phyloP scores from a whole-genome alignment of 1,140 invertebrate genomes.

The Drosophila nikananu region DNA sequence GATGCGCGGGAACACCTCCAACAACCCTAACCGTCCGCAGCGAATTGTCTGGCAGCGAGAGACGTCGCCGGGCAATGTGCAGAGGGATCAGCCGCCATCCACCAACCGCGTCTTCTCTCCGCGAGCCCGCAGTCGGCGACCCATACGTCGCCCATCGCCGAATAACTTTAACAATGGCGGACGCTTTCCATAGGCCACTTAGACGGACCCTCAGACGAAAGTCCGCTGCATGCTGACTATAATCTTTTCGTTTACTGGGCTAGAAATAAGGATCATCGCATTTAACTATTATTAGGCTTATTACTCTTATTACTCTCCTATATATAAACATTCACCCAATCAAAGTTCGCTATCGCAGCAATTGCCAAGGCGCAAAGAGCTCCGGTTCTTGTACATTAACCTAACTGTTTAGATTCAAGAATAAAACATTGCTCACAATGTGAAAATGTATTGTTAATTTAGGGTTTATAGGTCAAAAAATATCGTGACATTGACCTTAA shows the following conservation, averaged over 20 bases:
- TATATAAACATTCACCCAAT: constrained; percentile 9
- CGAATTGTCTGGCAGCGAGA: constrained; percentile 86
- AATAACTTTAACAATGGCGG: constrained; percentile 72
- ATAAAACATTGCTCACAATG: background rate
- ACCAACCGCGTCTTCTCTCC: constrained; percentile 59
- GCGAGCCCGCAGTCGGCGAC: constrained; percentile 62
- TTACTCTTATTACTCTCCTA: background rate
- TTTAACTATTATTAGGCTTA: constrained; percentile 44
- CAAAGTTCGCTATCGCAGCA: background rate
- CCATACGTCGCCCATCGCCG: constrained; percentile 67
- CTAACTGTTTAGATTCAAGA: constrained; percentile 1
- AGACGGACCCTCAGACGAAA: constrained; percentile 11
- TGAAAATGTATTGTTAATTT: background rate
- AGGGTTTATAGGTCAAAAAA: background rate
- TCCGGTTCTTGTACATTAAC: constrained; percentile 29
- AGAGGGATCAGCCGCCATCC: constrained; percentile 56
- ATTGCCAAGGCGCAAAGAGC: constrained; percentile 24
- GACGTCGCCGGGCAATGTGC: constrained; percentile 53
- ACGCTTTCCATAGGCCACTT: constrained; percentile 37
- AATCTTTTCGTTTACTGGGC: constrained; percentile 45
- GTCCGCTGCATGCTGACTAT: constrained; percentile 59
- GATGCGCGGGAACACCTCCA: constrained; percentile 51
- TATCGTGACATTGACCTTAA: constrained; percentile 35
- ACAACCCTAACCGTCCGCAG: constrained; percentile 73
- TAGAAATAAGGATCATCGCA: constrained; percentile 53